Conservation (phyloP, 1,140 invertebrate species). For the Latrodectus geometricus region DNA sequence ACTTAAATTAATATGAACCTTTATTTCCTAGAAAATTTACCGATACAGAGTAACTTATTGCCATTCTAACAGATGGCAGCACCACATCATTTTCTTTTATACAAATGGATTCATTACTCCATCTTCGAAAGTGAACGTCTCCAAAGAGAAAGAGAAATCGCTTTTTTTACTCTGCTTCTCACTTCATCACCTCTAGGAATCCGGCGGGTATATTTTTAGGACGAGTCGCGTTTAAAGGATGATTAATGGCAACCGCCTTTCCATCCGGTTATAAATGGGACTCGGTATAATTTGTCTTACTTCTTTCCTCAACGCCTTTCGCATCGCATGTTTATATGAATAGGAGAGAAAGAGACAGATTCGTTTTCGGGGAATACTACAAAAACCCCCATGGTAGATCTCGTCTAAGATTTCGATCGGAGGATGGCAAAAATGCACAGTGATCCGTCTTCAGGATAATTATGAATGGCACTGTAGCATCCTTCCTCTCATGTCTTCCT, state of each 20-base stretch:
- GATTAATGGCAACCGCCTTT: constrained; percentile 51
- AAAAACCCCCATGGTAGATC: constrained; percentile 39
- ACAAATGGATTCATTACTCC: neutral
- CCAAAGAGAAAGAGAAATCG: neutral
- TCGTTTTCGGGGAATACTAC: constrained; percentile 16
- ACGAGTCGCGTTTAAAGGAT: constrained; percentile 56
- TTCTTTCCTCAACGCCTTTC: constrained; percentile 30
- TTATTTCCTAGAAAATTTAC: neutral
- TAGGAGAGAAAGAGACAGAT: constrained; percentile 3
- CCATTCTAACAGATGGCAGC: constrained; percentile 1
- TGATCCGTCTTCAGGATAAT: constrained; percentile 44
- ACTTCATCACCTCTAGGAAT: constrained; percentile 60
- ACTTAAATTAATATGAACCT: no score
- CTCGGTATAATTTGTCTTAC: constrained; percentile 54
- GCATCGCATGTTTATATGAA: constrained; percentile 28
- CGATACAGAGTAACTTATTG: no score
- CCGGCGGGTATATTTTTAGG: constrained; percentile 54
- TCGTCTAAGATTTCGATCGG: constrained; percentile 31
- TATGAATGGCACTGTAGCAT: constrained; percentile 15
- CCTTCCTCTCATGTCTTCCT: neutral
- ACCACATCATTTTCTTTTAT: neutral
- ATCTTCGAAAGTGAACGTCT: neutral
- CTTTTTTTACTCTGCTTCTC: constrained; percentile 50
- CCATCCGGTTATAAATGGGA: constrained; percentile 56
- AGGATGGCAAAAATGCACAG: constrained; percentile 7